Evolutionary conservation across 2,888 invertebrate genomes (phyloP).

Genomic region (Dichetophora obliterata): DNA sequence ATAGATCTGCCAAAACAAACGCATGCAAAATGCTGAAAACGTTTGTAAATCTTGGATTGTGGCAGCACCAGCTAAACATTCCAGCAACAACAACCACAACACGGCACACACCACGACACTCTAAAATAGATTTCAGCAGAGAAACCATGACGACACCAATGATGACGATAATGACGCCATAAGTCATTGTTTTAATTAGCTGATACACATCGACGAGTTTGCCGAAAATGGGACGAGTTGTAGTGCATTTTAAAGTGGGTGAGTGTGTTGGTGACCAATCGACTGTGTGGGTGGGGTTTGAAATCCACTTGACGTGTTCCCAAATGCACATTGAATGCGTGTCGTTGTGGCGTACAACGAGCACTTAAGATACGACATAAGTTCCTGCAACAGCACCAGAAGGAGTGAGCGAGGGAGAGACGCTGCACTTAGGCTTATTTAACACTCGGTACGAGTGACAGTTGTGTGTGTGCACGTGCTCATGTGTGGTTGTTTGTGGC

Average conservation of each 20-base stretch:
- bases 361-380: slow-evolving; percentile 12
- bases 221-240: not conserved
- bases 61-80: too few species aligned
- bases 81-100: too few species aligned
- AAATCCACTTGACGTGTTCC: not conserved
- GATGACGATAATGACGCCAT: slow-evolving; percentile 6
- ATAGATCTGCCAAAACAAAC: not conserved
- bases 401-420: not conserved
- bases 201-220: not conserved
- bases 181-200: slow-evolving; percentile 37
- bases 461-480: not conserved
- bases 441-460: not conserved
- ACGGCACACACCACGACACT: not conserved
- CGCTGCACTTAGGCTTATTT: slow-evolving; percentile 15
- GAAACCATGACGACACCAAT: not conserved
- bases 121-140: not conserved
- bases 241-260: not conserved
- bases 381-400: not conserved
- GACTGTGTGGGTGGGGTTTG: not conserved
- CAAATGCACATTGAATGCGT: not conserved
- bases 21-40: not conserved
- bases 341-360: not conserved
- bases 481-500: not conserved
- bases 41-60: not conserved
- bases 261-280: not conserved